Evolutionary conservation across 2,113 vertebrate genomes (phyloP).

Genomic region (Dipodomys spectabilis): DNA sequence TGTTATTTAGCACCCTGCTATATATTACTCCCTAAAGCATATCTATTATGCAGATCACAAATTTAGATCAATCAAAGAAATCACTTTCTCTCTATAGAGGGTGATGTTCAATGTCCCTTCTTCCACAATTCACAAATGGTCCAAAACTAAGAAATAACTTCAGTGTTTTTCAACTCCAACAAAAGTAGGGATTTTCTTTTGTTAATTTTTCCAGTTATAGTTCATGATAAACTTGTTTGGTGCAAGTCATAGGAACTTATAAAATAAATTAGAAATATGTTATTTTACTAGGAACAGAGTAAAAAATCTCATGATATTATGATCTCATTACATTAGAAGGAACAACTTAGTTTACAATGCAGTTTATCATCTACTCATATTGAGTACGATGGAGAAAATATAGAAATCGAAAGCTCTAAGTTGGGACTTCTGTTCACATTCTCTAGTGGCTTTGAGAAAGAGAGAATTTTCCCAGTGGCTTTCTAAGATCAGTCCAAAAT

Average conservation of each 20-base stretch:
- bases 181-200: slow-evolving; percentile 27
- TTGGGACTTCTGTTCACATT: not conserved
- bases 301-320: slow-evolving; percentile 42
- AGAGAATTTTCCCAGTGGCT: not conserved
- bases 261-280: slow-evolving; percentile 61
- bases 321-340: not conserved
- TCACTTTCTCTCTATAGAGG: not conserved
- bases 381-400: too few relatives aligned
- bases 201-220: slow-evolving; percentile 29
- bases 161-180: not conserved
- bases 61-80: not conserved
- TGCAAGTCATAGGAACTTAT: slow-evolving; percentile 50
- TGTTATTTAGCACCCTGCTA: not conserved
- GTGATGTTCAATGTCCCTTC: not conserved
- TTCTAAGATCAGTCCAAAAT: not conserved
- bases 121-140: not conserved
- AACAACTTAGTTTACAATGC: slow-evolving; percentile 45
- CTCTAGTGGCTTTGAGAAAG: not conserved
- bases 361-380: not conserved
- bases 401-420: too few relatives aligned
- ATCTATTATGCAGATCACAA: not conserved
- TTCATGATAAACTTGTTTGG: slow-evolving; percentile 59
- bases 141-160: not conserved
- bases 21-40: not conserved
- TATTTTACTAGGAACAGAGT: slow-evolving; percentile 22